Evolutionary conservation across 2,888 invertebrate genomes (phyloP).

Genomic region (Chrysotoxum bicinctum): DNA sequence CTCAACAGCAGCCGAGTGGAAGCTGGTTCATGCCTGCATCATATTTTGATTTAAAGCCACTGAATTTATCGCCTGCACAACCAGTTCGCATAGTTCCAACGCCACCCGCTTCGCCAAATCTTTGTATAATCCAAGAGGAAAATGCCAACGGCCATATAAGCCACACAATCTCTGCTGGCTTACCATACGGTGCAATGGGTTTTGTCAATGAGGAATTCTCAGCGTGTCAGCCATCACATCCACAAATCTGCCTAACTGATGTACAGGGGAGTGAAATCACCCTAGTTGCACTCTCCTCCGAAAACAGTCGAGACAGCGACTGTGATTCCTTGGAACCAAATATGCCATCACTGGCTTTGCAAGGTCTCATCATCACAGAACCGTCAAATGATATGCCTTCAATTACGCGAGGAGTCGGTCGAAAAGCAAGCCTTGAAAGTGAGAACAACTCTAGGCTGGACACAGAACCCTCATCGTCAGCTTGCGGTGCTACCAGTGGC

Average conservation of each 20-base stretch:
- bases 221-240: constrained; percentile 83
- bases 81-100: constrained; percentile 81
- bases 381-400: constrained; percentile 90
- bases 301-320: constrained; percentile 88
- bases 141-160: constrained; percentile 83
- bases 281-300: constrained; percentile 88
- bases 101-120: constrained; percentile 81
- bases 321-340: constrained; percentile 86
- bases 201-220: constrained; percentile 75
- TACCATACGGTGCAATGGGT: constrained; percentile 79
- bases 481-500: constrained; percentile 54
- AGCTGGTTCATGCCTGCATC: constrained; percentile 79
- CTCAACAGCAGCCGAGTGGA: constrained; percentile 32
- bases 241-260: constrained; percentile 96
- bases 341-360: constrained; percentile 79
- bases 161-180: constrained; percentile 78
- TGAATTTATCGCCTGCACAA: constrained; percentile 81
- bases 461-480: constrained; percentile 59
- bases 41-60: constrained; percentile 80
- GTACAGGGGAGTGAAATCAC: constrained; percentile 93
- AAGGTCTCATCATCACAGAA: constrained; percentile 87
- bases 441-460: constrained; percentile 78
- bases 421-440: constrained; percentile 86
- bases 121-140: constrained; percentile 91
- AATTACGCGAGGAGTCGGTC: constrained; percentile 90